phyloP scores from a whole-genome alignment of 2,888 invertebrate species.

The Drosophila histrio region DNA sequence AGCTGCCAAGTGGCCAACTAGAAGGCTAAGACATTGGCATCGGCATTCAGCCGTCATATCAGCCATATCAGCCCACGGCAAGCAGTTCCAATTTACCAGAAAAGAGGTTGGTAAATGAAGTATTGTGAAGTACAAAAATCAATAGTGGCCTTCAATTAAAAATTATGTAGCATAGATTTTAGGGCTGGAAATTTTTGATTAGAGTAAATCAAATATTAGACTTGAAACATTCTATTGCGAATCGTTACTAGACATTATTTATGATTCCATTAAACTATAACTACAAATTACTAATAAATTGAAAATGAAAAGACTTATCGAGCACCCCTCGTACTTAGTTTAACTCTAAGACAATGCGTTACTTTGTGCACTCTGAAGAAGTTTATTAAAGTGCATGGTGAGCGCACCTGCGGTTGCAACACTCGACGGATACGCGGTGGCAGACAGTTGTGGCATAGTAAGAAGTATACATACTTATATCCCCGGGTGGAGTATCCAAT shows the following conservation, averaged over 20 bases:
- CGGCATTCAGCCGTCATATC: conserved; percentile 38
- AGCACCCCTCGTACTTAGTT: conserved; percentile 14
- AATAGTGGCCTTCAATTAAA: background rate
- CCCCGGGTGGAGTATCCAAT: conserved; percentile 32
- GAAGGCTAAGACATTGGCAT: conserved; percentile 49
- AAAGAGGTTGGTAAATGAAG: conserved; percentile 11
- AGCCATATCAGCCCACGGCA: conserved; percentile 32
- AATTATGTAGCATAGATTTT: background rate
- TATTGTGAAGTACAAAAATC: background rate
- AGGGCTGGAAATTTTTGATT: background rate
- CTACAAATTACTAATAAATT: no score
- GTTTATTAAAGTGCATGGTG: conserved; percentile 67
- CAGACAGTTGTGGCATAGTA: conserved; percentile 8
- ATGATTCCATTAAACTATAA: no score
- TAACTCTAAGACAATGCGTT: conserved; percentile 38
- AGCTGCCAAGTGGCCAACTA: conserved; percentile 54
- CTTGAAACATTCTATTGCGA: background rate
- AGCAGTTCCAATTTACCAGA: conserved; percentile 9
- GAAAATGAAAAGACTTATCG: no score
- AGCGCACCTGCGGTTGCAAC: conserved; percentile 64
- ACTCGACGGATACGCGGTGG: background rate
- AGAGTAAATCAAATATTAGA: background rate
- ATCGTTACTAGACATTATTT: no score
- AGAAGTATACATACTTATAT: background rate
- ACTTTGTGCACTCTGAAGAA: conserved; percentile 42